phyloP scores from a whole-genome alignment of 2,113 vertebrate genomes.

The Forbesichthys agassizii region DNA sequence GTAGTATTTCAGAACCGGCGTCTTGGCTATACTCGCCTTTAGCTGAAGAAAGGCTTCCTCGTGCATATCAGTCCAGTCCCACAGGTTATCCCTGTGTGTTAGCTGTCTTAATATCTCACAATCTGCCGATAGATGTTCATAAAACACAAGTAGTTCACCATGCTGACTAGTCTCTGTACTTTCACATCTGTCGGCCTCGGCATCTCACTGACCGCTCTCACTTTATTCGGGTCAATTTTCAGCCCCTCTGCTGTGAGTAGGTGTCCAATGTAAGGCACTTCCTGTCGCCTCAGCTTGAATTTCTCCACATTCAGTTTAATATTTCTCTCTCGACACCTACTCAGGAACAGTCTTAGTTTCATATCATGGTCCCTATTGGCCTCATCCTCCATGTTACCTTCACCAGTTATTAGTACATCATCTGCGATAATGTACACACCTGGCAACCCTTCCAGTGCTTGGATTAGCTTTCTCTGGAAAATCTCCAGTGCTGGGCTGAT shows the following conservation, averaged over 20 bases:
- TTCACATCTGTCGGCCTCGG: conserved; percentile 19
- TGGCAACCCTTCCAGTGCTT: not conserved
- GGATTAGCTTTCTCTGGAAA: conserved; percentile 1
- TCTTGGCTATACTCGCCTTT: conserved; percentile 8
- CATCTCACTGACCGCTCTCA: conserved; percentile 18
- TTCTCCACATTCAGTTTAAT: conserved; percentile 27
- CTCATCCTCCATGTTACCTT: conserved; percentile 2
- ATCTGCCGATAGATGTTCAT: conserved; percentile 18
- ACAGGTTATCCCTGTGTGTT: conserved; percentile 11
- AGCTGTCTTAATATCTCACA: conserved; percentile 26
- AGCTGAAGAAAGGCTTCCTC: conserved; percentile 13
- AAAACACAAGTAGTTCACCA: conserved; percentile 27
- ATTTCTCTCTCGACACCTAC: not conserved
- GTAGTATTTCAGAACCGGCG: conserved; percentile 26
- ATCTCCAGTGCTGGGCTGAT: conserved; percentile 3
- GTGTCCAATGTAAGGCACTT: conserved; percentile 27
- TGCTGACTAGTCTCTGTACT: conserved; percentile 19
- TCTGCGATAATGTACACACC: conserved; percentile 22
- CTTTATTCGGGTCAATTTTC: conserved; percentile 16
- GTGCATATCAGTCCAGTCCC: conserved; percentile 9
- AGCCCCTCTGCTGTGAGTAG: conserved; percentile 6
- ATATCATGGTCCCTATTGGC: conserved; percentile 15
- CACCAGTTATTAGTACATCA: conserved; percentile 21
- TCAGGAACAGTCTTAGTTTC: conserved; percentile 23
- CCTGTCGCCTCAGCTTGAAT: conserved; percentile 8